phyloP scores from a whole-genome alignment of 1,140 invertebrate genomes.

The Notospermus geniculatus region DNA sequence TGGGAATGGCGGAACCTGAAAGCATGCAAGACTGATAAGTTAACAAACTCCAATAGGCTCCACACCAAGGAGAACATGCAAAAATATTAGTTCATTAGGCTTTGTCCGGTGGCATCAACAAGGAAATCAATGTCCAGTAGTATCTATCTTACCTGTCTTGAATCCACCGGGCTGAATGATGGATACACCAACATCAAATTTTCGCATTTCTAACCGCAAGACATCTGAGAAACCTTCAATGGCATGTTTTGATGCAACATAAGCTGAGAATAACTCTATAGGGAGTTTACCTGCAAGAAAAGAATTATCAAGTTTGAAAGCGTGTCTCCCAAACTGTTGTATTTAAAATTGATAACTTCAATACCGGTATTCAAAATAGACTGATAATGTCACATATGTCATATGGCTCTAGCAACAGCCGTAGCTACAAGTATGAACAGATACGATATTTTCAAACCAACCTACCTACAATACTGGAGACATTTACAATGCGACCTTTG shows the following conservation, averaged over 20 bases:
- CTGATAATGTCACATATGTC: too few species aligned
- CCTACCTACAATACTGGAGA: conserved; percentile 68
- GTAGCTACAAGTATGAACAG: too few species aligned
- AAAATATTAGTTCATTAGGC: background rate
- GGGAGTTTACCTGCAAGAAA: conserved; percentile 54
- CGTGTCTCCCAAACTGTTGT: conserved; percentile 1
- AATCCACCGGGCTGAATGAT: conserved; percentile 74
- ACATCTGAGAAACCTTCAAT: conserved; percentile 78
- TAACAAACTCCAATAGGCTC: background rate
- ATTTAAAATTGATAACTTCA: conserved; percentile 1
- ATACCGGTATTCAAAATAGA: too few species aligned
- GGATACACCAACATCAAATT: conserved; percentile 71
- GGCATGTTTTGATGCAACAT: conserved; percentile 73
- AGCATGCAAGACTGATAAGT: background rate
- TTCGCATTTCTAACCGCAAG: conserved; percentile 75
- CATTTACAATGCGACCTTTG: conserved; percentile 59
- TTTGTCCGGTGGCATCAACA: too few species aligned
- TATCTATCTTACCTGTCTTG: conserved; percentile 58
- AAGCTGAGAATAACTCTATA: conserved; percentile 62
- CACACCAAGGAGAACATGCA: background rate
- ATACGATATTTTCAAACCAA: too few species aligned
- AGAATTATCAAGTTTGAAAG: background rate
- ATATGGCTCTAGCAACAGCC: too few species aligned
- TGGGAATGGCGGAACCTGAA: background rate
- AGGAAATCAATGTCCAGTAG: too few species aligned